Evolutionary conservation across 2,113 vertebrate species (phyloP), one percentile per base, ranked within the genome.

Genomic region (Progne subis): DNA sequence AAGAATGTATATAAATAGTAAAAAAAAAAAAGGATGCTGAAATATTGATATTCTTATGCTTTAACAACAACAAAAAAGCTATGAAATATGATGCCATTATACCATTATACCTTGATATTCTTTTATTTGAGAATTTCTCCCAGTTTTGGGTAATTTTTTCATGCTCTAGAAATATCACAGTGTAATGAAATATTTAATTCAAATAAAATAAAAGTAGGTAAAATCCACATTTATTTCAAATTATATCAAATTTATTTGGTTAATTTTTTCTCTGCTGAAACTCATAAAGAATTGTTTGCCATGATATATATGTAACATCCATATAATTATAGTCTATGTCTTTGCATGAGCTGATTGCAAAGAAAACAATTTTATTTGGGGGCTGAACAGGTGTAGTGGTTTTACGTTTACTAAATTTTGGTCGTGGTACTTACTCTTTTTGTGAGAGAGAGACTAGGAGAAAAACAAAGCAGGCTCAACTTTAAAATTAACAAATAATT

Each of bases 1-100:
- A 4, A n/a, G 8, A 34, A 26, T 1, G 0, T 31, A 9, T 11
- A n/a, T n/a, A 59, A 29, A 19, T 24, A n/a, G 14, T 4, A 6
- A 25, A 59, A 65, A 44, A 46, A 47, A 47, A 67, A n/a, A 7
- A 0, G 5, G 5, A 16, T 50, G 11, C 14, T 64, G 55, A 64
- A 55, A 41, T 69, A 59, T 41, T 63, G 11, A 29, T 85, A 61
- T 3, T 81, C 4, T 61, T 82, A 18, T 59, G 2, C 7, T 76
- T 76, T 67, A 80, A 53, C n/a, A 21, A 70, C 37, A 37, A 37
- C 37, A 37, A 37, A 75, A 83, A 37, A 43, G 2, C 3, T 44
- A 34, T 44, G 25, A 67, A 59, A 39, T 70, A 29, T 46, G n/a
- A 26, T 88, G 16, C 1, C 12, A 11, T 86, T 63, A 67, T 63